These are phyloP conservation scores for Danio albolineatus DNA, from an alignment of 2,797 vertebrate genomes.

Conservation along the genomic window DNA sequence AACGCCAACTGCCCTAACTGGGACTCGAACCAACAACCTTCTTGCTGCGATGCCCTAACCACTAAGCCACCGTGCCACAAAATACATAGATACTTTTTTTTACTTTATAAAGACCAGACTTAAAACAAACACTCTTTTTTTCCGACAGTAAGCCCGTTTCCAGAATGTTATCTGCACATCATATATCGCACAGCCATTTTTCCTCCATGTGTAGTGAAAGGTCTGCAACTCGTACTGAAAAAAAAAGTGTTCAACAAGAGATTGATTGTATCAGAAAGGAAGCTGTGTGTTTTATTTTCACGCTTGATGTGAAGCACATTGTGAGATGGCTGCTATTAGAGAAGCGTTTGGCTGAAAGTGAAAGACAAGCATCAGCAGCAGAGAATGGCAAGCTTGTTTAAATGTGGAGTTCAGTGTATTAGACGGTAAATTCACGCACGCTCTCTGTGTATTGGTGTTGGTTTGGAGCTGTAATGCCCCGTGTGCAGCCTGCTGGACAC, in stretches of 20 bases:
- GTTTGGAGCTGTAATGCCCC: conserved; percentile 59
- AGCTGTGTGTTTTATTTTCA: conserved; percentile 21
- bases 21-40: too few relatives aligned
- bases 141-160: too few relatives aligned
- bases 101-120: too few relatives aligned
- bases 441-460: conserved; percentile 56
- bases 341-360: conserved; percentile 16
- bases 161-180: too few relatives aligned
- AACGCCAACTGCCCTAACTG: too few relatives aligned
- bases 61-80: too few relatives aligned
- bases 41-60: too few relatives aligned
- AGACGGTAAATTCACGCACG: conserved; percentile 39
- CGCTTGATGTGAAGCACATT: conserved; percentile 7
- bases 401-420: conserved; percentile 3
- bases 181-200: neutral
- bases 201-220: neutral
- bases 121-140: too few relatives aligned
- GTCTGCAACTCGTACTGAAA: neutral
- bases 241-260: neutral
- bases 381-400: conserved; percentile 19
- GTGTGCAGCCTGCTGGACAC: conserved; percentile 66
- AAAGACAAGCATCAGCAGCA: neutral
- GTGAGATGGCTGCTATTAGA: conserved; percentile 20
- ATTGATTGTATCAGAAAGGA: neutral
- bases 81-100: too few relatives aligned